Evolutionary conservation across 2,888 invertebrate genomes (phyloP).

Genomic region (Acronicta psi): DNA sequence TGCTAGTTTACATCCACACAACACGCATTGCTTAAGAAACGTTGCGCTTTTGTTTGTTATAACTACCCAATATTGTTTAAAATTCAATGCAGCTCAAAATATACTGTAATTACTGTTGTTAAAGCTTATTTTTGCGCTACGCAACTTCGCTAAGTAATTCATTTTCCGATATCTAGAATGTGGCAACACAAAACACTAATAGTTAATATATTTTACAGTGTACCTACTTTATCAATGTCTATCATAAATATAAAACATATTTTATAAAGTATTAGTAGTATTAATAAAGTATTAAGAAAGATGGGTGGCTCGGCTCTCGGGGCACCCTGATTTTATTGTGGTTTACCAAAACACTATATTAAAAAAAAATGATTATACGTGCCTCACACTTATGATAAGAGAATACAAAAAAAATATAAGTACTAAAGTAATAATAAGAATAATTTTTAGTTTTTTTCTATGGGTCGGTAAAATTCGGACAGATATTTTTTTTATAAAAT

Average conservation of each 20-base stretch:
- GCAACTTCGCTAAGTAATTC: not conserved
- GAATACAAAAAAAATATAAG: too few relatives aligned
- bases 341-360: too few relatives aligned
- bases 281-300: too few relatives aligned
- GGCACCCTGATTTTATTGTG: too few relatives aligned
- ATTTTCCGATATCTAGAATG: not conserved
- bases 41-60: constrained; percentile 48
- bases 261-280: too few relatives aligned
- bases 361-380: too few relatives aligned
- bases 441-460: too few relatives aligned
- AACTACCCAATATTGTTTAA: constrained; percentile 32
- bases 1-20: constrained; percentile 70
- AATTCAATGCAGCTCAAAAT: constrained; percentile 44
- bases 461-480: too few relatives aligned
- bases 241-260: not conserved
- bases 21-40: constrained; percentile 49
- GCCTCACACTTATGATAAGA: too few relatives aligned
- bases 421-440: not conserved
- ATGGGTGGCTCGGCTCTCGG: not conserved
- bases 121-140: constrained; percentile 8
- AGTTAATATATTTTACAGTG: not conserved
- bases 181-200: constrained; percentile 10
- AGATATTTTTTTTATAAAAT: too few relatives aligned
- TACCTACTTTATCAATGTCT: not conserved
- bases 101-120: constrained; percentile 31